These are phyloP conservation scores for Andrena bicolor DNA, from an alignment of 2,888 invertebrate genomes.

Conservation along the genomic window DNA sequence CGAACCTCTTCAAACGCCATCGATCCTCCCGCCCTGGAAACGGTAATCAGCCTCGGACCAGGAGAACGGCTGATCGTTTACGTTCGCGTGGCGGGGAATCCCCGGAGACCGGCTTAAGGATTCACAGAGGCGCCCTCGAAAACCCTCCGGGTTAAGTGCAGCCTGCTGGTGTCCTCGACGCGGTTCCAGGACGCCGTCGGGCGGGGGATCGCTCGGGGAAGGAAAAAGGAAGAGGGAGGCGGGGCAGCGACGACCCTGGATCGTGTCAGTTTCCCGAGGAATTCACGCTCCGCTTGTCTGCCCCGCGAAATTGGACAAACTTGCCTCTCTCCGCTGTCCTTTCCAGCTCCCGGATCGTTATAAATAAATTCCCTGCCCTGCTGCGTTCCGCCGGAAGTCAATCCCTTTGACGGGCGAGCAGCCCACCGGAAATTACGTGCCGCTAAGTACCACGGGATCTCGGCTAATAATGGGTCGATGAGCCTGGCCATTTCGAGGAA, in stretches of 20 bases:
- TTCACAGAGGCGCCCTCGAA: slow-evolving; percentile 19
- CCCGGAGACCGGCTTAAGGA: slow-evolving; percentile 17
- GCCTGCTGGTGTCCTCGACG: slow-evolving; percentile 40
- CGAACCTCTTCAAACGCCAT: background rate
- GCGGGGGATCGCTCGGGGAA: slow-evolving; percentile 27
- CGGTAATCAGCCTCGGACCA: no score
- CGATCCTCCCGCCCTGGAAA: background rate
- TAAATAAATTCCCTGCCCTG: slow-evolving; percentile 36
- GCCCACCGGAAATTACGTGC: background rate
- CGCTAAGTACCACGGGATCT: background rate
- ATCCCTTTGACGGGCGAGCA: background rate
- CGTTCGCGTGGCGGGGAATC: background rate
- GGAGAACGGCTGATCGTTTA: no score
- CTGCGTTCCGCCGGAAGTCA: slow-evolving; percentile 22
- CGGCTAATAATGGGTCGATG: background rate
- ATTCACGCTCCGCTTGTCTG: slow-evolving; percentile 51
- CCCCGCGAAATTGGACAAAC: slow-evolving; percentile 37
- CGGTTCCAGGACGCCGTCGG: slow-evolving; percentile 33
- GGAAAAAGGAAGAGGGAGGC: slow-evolving; percentile 18
- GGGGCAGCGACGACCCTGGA: slow-evolving; percentile 5
- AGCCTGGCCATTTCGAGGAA: background rate
- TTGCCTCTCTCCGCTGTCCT: slow-evolving; percentile 12
- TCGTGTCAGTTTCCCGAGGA: slow-evolving; percentile 49
- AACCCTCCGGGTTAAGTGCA: slow-evolving; percentile 57
- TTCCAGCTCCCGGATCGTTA: slow-evolving; percentile 22